Percentiles rank a stretch among this genome's conserved stretches.
These are phyloP conservation scores for Puffinus mauretanicus DNA, from an alignment of 2,113 vertebrate species.

Conservation along the genomic window DNA sequence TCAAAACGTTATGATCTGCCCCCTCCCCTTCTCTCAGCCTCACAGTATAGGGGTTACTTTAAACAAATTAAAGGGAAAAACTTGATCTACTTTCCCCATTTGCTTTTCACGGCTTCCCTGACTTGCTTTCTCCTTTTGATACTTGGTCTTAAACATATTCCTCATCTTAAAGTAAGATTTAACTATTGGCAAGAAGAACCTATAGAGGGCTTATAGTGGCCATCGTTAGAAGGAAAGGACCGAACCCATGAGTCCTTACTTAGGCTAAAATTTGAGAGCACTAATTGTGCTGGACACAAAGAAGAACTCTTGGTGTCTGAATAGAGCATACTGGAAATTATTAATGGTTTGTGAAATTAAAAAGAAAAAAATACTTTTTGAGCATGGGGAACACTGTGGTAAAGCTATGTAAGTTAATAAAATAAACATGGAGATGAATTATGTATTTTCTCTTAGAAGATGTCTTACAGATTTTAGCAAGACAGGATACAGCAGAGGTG, in stretches of 20 bases:
- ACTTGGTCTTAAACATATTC: neutral
- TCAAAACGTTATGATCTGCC: neutral
- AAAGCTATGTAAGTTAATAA: conserved; percentile 22
- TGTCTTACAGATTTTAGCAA: neutral
- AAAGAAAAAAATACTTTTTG: neutral
- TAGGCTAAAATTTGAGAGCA: neutral
- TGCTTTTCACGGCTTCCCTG: neutral
- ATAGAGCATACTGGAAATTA: neutral
- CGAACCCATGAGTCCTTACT: neutral
- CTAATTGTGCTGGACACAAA: neutral
- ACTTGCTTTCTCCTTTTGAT: neutral
- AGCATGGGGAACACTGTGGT: neutral
- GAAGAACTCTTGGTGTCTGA: neutral
- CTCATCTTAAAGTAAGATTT: neutral
- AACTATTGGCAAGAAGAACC: neutral
- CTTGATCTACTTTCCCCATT: neutral
- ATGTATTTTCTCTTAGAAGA: neutral
- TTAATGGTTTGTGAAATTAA: neutral
- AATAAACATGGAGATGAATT: conserved; percentile 31
- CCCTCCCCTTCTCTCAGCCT: neutral
- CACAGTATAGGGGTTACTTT: neutral
- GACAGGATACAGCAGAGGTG: neutral
- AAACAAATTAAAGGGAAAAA: neutral
- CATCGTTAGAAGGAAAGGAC: neutral
- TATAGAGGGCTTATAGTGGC: neutral